These are phyloP conservation scores for Cryptoprocta ferox DNA, from an alignment of 2,797 vertebrate genomes.

Conservation along the genomic window DNA sequence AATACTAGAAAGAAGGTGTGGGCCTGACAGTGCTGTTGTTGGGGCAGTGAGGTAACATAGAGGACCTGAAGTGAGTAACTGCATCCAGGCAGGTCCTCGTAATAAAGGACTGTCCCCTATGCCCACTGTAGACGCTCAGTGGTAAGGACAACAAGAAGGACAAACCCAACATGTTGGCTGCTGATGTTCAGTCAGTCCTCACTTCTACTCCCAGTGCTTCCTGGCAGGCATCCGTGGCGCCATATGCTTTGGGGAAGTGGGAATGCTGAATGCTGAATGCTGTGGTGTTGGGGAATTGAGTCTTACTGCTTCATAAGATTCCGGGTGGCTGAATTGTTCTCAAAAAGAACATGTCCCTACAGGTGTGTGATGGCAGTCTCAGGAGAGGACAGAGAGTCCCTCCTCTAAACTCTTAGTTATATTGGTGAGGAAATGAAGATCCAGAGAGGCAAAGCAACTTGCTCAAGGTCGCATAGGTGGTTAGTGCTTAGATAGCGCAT, in stretches of 20 bases:
- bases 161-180: constrained; percentile 32
- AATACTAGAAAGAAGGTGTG: background rate
- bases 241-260: constrained; percentile 75
- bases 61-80: background rate
- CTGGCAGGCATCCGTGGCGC: constrained; percentile 35
- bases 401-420: background rate
- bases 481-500: background rate
- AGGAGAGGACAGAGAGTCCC: constrained; percentile 39
- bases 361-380: constrained; percentile 49
- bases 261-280: constrained; percentile 66
- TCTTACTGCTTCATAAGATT: constrained; percentile 75
- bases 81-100: background rate
- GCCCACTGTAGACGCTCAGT: background rate
- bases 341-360: constrained; percentile 50
- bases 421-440: background rate
- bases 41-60: background rate
- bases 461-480: background rate
- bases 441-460: background rate
- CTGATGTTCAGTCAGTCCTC: constrained; percentile 61
- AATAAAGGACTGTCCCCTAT: background rate
- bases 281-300: constrained; percentile 68
- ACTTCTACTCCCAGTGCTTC: constrained; percentile 23
- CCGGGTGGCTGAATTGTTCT: constrained; percentile 33
- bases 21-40: background rate
- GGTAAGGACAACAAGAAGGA: constrained; percentile 36